Base-by-base conservation (phyloP, 2,888 invertebrate species). In the Ecdyonurus torrentis region DNA sequence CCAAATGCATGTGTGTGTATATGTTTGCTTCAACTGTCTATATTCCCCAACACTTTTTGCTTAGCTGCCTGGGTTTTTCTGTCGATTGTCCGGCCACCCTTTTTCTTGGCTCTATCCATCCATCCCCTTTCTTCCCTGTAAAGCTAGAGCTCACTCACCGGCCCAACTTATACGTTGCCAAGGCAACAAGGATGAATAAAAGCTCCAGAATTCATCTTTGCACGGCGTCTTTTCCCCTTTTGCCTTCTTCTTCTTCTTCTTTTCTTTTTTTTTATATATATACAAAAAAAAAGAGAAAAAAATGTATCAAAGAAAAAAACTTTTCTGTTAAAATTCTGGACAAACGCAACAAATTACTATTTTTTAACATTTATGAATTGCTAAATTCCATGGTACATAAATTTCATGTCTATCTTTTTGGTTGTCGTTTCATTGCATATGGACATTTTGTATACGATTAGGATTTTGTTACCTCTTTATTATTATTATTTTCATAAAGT, bases 281-380 rank as follows among this genome's bases (percentile, higher is more conserved):
- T 50, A 18, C 55, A 22, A n/a, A 55, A n/a, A 55, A 55, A 55
- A 55, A 22, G 7, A 10, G 55, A 7, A 22, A n/a, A 55, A 55
- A 55, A 7, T 7, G 20, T 5, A 55, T 5, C n/a, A 55, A n/a
- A 55, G n/a, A 22, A 55, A 55, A n/a, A 55, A 55, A 55, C 55
- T n/a, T 55, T 55, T 55, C 55, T 10, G n/a, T 20, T 55, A 7
- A 55, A 55, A 18, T 55, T 55, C n/a, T 22, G 55, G 15, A 55
- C 55, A 55, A 55, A 55, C 20, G 55, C n/a, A 55, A 55, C 55
- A 55, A 55, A 55, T 55, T 55, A 55, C 5, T n/a, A 10, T 55
- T 55, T 55, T 55, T 55, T 20, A 55, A 37, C 37, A 37, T 37
- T 37, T 37, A 37, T 37, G 37, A 37, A 37, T 37, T 37, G 37